Conservation (phyloP, 2,888 invertebrate species). For the Abrostola triplasia region DNA sequence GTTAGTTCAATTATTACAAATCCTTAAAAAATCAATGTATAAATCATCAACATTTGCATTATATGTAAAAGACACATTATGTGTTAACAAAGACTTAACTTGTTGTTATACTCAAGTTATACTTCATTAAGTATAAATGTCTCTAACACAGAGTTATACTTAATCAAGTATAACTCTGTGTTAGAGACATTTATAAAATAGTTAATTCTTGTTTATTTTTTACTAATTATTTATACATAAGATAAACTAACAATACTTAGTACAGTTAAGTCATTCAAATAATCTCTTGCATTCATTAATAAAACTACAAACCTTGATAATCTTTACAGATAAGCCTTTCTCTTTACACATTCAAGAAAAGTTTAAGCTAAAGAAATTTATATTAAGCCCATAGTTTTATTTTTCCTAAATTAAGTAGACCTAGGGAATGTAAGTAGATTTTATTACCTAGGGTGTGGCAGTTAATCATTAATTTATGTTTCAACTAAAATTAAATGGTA, state of each 20-base stretch:
- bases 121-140: too few species aligned
- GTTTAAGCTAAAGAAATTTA: slow-evolving; percentile 11
- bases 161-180: too few species aligned
- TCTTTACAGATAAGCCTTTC: slow-evolving; percentile 33
- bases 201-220: slow-evolving; percentile 12
- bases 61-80: too few species aligned
- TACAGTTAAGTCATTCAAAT: slow-evolving; percentile 22
- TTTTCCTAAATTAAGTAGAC: too few species aligned
- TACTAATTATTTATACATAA: slow-evolving; percentile 25
- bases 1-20: background rate
- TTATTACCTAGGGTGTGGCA: slow-evolving; percentile 14
- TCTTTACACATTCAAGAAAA: slow-evolving; percentile 23
- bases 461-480: background rate
- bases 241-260: slow-evolving; percentile 20
- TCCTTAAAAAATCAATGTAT: background rate
- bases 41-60: background rate
- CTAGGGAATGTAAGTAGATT: too few species aligned
- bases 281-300: slow-evolving; percentile 19
- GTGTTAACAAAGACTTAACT: too few species aligned
- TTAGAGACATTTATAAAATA: too few species aligned
- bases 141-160: too few species aligned
- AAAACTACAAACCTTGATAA: slow-evolving; percentile 31
- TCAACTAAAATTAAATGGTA: background rate
- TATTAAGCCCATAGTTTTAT: background rate
- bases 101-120: too few species aligned